Percentiles rank a stretch among this genome's conserved stretches.
These are phyloP conservation scores for Epizoanthus illoricatus DNA, from an alignment of 92 coral and sea anemone genomes.

Conservation along the genomic window DNA sequence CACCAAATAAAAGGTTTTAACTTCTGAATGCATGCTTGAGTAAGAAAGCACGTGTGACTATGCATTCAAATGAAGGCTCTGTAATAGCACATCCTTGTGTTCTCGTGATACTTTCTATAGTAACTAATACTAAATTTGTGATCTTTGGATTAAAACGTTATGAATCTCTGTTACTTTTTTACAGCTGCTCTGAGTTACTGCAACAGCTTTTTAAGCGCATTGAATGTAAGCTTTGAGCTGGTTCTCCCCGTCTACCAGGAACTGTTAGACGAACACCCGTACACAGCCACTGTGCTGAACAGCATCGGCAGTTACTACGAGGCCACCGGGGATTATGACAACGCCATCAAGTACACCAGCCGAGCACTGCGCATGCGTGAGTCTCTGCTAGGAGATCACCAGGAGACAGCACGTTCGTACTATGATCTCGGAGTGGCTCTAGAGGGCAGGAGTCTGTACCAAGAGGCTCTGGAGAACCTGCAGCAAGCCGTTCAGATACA, in stretches of 20 bases:
- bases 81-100: too few relatives aligned
- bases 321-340: slow-evolving; percentile 28
- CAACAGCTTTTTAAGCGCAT: background rate
- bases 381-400: slow-evolving; percentile 14
- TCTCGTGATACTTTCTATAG: too few relatives aligned
- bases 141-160: too few relatives aligned
- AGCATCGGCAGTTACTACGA: slow-evolving; percentile 43
- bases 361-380: slow-evolving; percentile 7
- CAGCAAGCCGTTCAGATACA: slow-evolving; percentile 39
- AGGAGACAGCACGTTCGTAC: slow-evolving; percentile 41
- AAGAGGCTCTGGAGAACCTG: slow-evolving; percentile 35
- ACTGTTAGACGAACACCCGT: slow-evolving; percentile 40
- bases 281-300: slow-evolving; percentile 43
- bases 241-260: slow-evolving; percentile 30
- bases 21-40: too few relatives aligned
- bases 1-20: too few relatives aligned
- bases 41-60: too few relatives aligned
- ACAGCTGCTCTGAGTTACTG: background rate
- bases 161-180: background rate
- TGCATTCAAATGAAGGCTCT: too few relatives aligned
- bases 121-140: too few relatives aligned
- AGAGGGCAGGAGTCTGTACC: background rate
- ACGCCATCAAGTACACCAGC: slow-evolving; percentile 34
- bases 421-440: slow-evolving; percentile 42
- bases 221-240: background rate